Evolutionary conservation across 2,113 vertebrate species (phyloP), one percentile per base, ranked within the genome.

Genomic region (Notarius quadriscutis): DNA sequence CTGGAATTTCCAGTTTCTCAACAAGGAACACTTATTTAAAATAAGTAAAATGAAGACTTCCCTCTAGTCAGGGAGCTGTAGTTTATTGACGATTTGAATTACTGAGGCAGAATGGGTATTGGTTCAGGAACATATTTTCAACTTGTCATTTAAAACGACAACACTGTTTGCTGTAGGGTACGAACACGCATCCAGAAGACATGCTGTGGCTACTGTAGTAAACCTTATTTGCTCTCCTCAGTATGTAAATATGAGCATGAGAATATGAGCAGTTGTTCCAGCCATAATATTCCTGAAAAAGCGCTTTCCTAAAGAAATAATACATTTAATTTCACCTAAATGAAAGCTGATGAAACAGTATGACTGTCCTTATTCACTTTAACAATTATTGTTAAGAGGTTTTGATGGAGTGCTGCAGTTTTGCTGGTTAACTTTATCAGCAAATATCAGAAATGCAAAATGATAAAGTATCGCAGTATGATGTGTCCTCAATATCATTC

Each of bases 241-340:
- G 6, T 58, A 81, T 81, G 53, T 60, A 58, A 81, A 58, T 81
- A 81, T 12, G 12, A 80, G 27, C 53, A 14, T 80, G 77, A 57
- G 77, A 80, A 80, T n/a, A 57, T 15, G 53, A 57, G n/a, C n/a
- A 55, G 51, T 69, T 30, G 65, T 69, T 72, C 27, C 8, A 72
- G 18, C 17, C 17, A 67, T n/a, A 67, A 41, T 72, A 41, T 72
- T 41, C 6, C 34, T 41, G 17, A 15, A 41, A 30, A 27, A 27
- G 0, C 12, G 20, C 34, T 7, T 72, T 72, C 15, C 15, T 71
- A 9, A 72, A 72, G 30, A 41, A 72, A 72, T 30, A 30, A 69
- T 27, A 12, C 27, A 30, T 41, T 69, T 30, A 41, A 17, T 41
- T 71, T 71, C 7, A 6, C 5, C 30, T 74, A 20, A 74, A 41